These are phyloP conservation scores for Cephalopholis sonnerati DNA, from an alignment of 2,113 vertebrate genomes.

Conservation along the genomic window DNA sequence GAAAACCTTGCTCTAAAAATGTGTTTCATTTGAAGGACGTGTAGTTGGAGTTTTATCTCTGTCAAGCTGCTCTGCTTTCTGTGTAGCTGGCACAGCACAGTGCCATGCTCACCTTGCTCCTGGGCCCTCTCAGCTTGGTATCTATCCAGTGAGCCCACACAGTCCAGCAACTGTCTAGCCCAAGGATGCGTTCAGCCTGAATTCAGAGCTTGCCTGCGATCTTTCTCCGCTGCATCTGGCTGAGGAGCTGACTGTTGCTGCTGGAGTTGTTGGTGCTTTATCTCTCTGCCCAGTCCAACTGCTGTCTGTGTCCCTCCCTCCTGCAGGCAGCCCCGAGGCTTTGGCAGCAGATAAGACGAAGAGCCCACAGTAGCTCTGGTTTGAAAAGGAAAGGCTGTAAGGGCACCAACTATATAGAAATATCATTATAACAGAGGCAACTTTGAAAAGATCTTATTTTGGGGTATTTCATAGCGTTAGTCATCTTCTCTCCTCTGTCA, in stretches of 20 bases:
- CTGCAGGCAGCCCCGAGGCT: conserved; percentile 63
- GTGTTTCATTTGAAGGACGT: conserved; percentile 42
- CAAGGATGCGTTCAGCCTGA: conserved; percentile 58
- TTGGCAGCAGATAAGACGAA: conserved; percentile 84
- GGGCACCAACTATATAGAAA: conserved; percentile 51
- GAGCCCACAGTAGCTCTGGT: conserved; percentile 52
- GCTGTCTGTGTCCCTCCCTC: conserved; percentile 74
- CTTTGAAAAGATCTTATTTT: conserved; percentile 39
- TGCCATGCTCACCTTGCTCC: conserved; percentile 54
- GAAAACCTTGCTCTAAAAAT: neutral
- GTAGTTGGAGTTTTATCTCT: conserved; percentile 48
- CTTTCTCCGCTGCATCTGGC: conserved; percentile 61
- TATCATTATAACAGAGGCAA: conserved; percentile 31
- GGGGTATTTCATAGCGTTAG: conserved; percentile 9
- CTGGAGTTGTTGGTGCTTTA: conserved; percentile 75
- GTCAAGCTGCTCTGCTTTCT: conserved; percentile 49
- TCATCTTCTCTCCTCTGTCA: conserved; percentile 4
- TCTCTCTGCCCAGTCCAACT: conserved; percentile 82
- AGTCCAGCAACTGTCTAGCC: conserved; percentile 56
- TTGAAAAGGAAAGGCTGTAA: conserved; percentile 56
- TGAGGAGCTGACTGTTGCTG: conserved; percentile 52
- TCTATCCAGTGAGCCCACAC: conserved; percentile 52
- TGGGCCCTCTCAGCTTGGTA: conserved; percentile 61
- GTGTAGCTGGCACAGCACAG: conserved; percentile 41
- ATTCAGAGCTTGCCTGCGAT: conserved; percentile 56